Conservation (phyloP, 1,140 invertebrate genomes). For the Catajapyx aquilonaris region DNA sequence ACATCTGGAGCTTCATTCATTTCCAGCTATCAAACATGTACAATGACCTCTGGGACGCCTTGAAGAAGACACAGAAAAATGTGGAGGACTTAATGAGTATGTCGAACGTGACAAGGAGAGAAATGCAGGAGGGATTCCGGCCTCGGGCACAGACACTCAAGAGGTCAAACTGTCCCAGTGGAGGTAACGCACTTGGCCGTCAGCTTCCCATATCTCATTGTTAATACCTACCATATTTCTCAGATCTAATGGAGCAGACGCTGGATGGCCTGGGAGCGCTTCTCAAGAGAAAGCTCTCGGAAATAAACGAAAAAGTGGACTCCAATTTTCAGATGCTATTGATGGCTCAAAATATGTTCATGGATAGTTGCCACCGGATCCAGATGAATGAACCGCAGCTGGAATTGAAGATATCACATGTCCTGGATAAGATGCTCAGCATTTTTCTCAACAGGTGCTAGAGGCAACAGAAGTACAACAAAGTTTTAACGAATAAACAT, state of each 20-base stretch:
- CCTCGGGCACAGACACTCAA: constrained; percentile 15
- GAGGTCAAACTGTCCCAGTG: not conserved
- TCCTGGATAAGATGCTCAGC: constrained; percentile 31
- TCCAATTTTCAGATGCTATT: constrained; percentile 27
- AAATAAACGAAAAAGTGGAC: constrained; percentile 18
- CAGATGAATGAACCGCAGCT: constrained; percentile 31
- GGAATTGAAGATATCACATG: constrained; percentile 27
- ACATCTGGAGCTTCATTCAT: too few species aligned
- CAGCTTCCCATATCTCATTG: not conserved
- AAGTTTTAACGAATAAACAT: not conserved
- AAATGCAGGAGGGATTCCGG: constrained; percentile 29
- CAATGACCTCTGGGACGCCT: constrained; percentile 29
- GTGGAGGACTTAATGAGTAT: constrained; percentile 24
- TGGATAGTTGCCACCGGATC: constrained; percentile 32
- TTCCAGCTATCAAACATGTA: constrained; percentile 31
- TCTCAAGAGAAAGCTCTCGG: constrained; percentile 13
- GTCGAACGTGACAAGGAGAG: constrained; percentile 27
- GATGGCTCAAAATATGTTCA: constrained; percentile 30
- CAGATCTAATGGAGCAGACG: constrained; percentile 2
- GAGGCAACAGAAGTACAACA: not conserved
- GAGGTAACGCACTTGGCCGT: not conserved
- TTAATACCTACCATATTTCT: constrained; percentile 1
- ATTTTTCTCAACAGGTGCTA: constrained; percentile 30
- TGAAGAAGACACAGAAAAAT: constrained; percentile 22
- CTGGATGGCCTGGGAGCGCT: constrained; percentile 8